A percentile compares a stretch with the other conserved stretches of the same genome.
Evolutionary conservation across 37 sponge, comb jelly and placozoan species (phyloP).

Genomic region (Oscarella lobularis): DNA sequence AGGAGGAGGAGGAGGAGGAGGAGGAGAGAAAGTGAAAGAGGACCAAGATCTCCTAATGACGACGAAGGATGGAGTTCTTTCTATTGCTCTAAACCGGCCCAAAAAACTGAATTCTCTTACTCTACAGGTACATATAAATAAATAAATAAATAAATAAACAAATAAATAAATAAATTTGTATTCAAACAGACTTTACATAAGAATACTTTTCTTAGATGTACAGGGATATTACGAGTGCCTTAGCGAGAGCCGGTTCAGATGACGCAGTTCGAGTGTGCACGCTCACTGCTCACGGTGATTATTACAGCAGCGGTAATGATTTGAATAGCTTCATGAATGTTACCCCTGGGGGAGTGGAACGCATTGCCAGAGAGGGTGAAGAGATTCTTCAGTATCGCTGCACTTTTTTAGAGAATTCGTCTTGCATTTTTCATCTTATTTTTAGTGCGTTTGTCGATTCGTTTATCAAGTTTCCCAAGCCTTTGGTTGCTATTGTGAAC

Average conservation of each 20-base stretch:
- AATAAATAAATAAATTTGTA: no score
- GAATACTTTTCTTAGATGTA: no score
- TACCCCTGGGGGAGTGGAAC: neutral
- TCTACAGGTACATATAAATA: no score
- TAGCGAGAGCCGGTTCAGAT: slow-evolving; percentile 47
- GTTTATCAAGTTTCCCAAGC: slow-evolving; percentile 90
- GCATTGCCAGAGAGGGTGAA: no score
- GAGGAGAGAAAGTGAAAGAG: slow-evolving; percentile 14
- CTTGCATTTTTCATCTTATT: neutral
- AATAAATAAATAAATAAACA: no score
- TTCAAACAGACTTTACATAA: no score
- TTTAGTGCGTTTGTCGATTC: slow-evolving; percentile 71
- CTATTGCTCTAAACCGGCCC: slow-evolving; percentile 77
- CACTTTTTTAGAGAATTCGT: neutral
- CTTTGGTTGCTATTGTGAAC: slow-evolving; percentile 84
- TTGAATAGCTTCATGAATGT: slow-evolving; percentile 47
- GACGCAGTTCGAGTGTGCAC: slow-evolving; percentile 43
- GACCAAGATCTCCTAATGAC: slow-evolving; percentile 29
- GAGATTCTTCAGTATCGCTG: no score
- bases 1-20: no score
- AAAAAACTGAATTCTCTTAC: slow-evolving; percentile 40
- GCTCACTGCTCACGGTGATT: slow-evolving; percentile 82
- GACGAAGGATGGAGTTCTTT: slow-evolving; percentile 39
- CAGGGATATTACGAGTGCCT: slow-evolving; percentile 23
- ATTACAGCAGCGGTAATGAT: slow-evolving; percentile 91